Evolutionary conservation across 2,113 vertebrate genomes (phyloP).

Genomic region (Poeciliopsis retropinna): DNA sequence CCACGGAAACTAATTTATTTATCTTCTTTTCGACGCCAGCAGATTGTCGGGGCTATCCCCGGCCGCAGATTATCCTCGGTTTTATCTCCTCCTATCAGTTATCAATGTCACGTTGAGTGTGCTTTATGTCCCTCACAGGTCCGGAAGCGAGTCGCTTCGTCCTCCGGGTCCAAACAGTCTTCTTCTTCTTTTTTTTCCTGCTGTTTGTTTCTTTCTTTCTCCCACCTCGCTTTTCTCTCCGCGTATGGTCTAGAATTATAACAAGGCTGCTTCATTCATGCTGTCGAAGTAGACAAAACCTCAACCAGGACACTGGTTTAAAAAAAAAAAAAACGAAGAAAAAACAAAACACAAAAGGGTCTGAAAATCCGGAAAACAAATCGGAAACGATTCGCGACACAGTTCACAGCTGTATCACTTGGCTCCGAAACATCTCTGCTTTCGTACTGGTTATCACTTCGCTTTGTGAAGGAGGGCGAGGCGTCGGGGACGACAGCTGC

Average conservation of each 20-base stretch:
- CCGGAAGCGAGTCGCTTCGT: slow-evolving; percentile 22
- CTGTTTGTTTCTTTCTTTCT: slow-evolving; percentile 29
- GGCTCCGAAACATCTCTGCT: slow-evolving; percentile 42
- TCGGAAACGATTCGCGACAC: not conserved
- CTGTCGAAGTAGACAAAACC: not conserved
- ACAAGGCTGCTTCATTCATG: slow-evolving; percentile 26
- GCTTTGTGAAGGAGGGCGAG: slow-evolving; percentile 12
- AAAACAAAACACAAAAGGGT: not conserved
- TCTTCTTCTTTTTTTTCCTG: slow-evolving; percentile 12
- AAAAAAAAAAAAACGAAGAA: accelerated
- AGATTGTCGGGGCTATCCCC: slow-evolving; percentile 38
- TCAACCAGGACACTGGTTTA: slow-evolving; percentile 6
- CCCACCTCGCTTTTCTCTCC: slow-evolving; percentile 35
- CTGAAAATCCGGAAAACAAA: not conserved
- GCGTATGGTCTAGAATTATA: slow-evolving; percentile 56
- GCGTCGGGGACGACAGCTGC: slow-evolving; percentile 37
- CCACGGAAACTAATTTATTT: slow-evolving; percentile 43
- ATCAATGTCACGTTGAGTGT: slow-evolving; percentile 25
- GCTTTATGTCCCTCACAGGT: slow-evolving; percentile 37
- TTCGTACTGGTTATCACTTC: slow-evolving; percentile 16
- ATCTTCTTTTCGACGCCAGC: slow-evolving; percentile 36
- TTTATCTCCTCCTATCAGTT: slow-evolving; percentile 6
- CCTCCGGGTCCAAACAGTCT: slow-evolving; percentile 45
- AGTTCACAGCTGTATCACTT: slow-evolving; percentile 10
- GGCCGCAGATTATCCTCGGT: slow-evolving; percentile 50